Conservation (phyloP, 2,797 vertebrate genomes). For the Anabas testudineus region DNA sequence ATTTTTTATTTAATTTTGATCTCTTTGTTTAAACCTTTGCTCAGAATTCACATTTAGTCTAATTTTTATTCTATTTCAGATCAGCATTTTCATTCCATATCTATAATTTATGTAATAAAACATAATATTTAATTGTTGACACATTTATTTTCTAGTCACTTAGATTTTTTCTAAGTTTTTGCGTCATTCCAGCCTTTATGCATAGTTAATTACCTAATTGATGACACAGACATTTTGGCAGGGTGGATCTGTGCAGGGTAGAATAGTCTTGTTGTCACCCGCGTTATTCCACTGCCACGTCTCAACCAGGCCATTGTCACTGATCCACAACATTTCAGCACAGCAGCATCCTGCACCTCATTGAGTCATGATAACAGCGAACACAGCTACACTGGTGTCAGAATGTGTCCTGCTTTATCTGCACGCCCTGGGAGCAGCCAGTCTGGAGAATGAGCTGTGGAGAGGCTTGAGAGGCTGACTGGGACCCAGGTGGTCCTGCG, state of each 20-base stretch:
- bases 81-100: background rate
- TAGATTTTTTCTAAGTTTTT: slow-evolving; percentile 14
- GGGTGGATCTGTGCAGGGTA: slow-evolving; percentile 47
- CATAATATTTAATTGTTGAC: background rate
- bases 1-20: slow-evolving; percentile 47
- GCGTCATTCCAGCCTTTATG: slow-evolving; percentile 27
- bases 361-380: slow-evolving; percentile 75
- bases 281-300: slow-evolving; percentile 65
- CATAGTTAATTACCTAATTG: slow-evolving; percentile 61
- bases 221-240: slow-evolving; percentile 57
- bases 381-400: slow-evolving; percentile 74
- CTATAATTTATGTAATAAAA: background rate
- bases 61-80: slow-evolving; percentile 1
- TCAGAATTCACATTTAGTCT: slow-evolving; percentile 2
- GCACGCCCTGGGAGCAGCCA: slow-evolving; percentile 60
- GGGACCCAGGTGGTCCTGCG: slow-evolving; percentile 78
- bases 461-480: slow-evolving; percentile 62
- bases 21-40: slow-evolving; percentile 28
- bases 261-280: slow-evolving; percentile 56
- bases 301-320: slow-evolving; percentile 70
- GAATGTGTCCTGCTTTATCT: slow-evolving; percentile 75
- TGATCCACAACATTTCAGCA: slow-evolving; percentile 71
- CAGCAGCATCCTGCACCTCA: slow-evolving; percentile 71
- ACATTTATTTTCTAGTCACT: slow-evolving; percentile 8
- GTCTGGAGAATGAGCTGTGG: slow-evolving; percentile 68